Base-by-base conservation (phyloP, 2,888 invertebrate genomes). In the Malthinus seriepunctatus region DNA sequence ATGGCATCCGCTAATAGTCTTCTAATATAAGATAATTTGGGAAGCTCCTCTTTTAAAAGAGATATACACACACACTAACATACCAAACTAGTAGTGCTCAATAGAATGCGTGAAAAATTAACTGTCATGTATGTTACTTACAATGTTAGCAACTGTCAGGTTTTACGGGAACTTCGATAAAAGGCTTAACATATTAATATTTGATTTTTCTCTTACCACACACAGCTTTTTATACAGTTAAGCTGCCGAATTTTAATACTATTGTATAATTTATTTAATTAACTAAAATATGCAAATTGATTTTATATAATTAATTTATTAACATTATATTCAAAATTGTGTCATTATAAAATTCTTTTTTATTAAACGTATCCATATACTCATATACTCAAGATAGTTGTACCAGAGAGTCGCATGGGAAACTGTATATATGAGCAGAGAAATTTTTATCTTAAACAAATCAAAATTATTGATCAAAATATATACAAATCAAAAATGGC, bases 71-170 rank as follows among this genome's bases (percentile, higher is more conserved):
- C 59, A 31, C 34, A 15, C 46, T 44, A 23, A 51, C 31, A 12
- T 23, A 23, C 23, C 3, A 23, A 23, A 23, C 54, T 39, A 38
- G 42, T 56, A 42, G 56, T 56, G 51, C 56, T 56, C 53, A 58
- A 64, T 58, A 63, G 62, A 60, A 60, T 58, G 60, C 64, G 56
- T 64, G 62, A 63, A 64, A 63, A 62, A 64, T 64, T 60, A 51
- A 61, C 60, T 60, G 62, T 60, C 64, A 60, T 57, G 55, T 63
- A 63, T 51, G 53, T 45, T 56, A 38, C 50, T 52, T 44, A 52
- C 37, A 52, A 52, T 58, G 49, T 53, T 49, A 48, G 12, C 34
- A 38, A 52, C 58, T 58, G 58, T 51, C 58, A 49, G 52, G 33
- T 58, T 53, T 58, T 14, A 37, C 38, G 46, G 39, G 38, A 44